Evolutionary conservation across 2,797 vertebrate species (phyloP), one percentile per base, ranked within the genome.

Genomic region (Poeciliopsis turneri): DNA sequence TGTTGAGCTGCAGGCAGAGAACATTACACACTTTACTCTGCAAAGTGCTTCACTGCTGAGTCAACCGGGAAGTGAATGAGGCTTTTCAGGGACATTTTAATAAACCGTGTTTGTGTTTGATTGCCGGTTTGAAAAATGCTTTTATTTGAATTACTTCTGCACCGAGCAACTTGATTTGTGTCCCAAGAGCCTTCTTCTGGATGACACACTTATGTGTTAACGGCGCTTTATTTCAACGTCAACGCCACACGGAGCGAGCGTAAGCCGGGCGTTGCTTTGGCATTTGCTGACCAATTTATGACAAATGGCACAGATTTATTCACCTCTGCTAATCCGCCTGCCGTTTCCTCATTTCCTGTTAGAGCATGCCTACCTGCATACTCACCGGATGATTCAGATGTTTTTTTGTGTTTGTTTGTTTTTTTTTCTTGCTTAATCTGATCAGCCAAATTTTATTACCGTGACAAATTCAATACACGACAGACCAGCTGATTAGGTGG

Each of bases 401-500:
- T 77, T 55, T 55, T 53, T 53, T 53, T 53, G 9, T 53, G 18
- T 33, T 33, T 23, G 20, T n/a, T 12, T 64, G 10, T 10, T 2
- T 41, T 11, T 43, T 36, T 33, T 80, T 15, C 11, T n/a, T 90
- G 83, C 91, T 93, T 94, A 95, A 96, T 94, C 87, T 85, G 88
- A 96, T 96, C 92, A 94, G 77, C 77, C 39, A 88, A 94, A 96
- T 94, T 90, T 89, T 91, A 95, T 96, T 95, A 95, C 43, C 81
- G 72, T 84, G 70, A 80, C 86, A 93, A 95, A 95, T 92, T 90
- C 80, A 91, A 96, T 95, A 89, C 82, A 88, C 88, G 86, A 84
- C 30, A 39, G 2, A n/a, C 78, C 78, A 80, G 74, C 71, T 86
- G 88, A 93, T 92, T 91, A 86, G 89, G 75, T 75, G 81, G 95